Percentiles rank a stretch among this genome's conserved stretches.
Conservation (phyloP, 2,113 vertebrate genomes). For the Setophaga coronata region DNA sequence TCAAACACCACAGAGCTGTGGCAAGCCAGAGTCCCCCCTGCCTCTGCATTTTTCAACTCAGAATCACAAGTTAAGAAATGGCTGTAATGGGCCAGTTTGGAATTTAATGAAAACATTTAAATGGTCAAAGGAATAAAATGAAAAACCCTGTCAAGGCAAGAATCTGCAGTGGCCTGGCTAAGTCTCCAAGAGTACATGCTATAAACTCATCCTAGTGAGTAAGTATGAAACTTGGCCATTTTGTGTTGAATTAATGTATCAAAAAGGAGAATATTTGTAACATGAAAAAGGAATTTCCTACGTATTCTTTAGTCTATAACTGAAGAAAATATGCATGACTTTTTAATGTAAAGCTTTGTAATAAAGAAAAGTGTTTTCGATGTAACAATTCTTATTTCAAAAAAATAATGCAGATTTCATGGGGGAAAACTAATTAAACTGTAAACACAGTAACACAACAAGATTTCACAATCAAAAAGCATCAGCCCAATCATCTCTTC, state of each 20-base stretch:
- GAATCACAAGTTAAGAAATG: background rate
- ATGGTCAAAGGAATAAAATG: background rate
- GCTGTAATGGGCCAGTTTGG: background rate
- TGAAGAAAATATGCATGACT: background rate
- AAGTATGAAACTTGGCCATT: background rate
- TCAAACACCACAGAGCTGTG: background rate
- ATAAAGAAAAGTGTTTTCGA: background rate
- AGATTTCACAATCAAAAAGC: background rate
- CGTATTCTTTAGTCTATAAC: background rate
- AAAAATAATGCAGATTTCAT: background rate
- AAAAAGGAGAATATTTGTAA: background rate
- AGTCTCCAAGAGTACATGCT: background rate
- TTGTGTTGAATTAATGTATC: background rate
- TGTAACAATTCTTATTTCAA: background rate
- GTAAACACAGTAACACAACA: background rate
- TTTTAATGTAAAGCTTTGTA: background rate
- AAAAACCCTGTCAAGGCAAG: background rate
- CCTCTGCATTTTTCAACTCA: background rate
- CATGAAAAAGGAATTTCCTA: background rate
- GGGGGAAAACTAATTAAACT: background rate
- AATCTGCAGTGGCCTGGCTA: background rate
- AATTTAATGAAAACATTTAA: background rate
- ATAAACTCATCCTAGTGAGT: background rate
- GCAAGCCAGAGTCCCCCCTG: rapidly evolving
- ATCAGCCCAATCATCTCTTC: background rate